Base-by-base conservation (phyloP, 2,888 invertebrate species). In the Mycogona germanica region DNA sequence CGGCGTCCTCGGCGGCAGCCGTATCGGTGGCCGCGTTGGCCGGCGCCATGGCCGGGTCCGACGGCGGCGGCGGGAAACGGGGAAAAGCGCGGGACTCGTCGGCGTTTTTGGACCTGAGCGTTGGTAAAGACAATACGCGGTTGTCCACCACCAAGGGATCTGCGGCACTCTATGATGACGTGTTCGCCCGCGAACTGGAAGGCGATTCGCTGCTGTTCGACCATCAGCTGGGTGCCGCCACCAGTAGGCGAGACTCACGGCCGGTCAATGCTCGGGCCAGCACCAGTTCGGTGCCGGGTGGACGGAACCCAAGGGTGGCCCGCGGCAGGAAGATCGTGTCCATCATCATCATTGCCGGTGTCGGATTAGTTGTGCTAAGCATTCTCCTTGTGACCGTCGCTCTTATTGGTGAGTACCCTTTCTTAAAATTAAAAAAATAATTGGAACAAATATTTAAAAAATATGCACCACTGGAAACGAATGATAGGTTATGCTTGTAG, bases 321-420 rank as follows among this genome's bases (percentile, higher is more conserved):
- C 14, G 53, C 4, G 35, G 53, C 4, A 46, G 29, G 12, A 53
- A 47, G 26, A 46, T 47, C n/a, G 53, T 53, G 9, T 47, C 53
- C 26, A 38, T 30, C 25, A 47, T 53, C 28, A 53, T 53, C 2
- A 53, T 53, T 37, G 40, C 28, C 2, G 46, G 23, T 7, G 47
- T 53, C 2, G 53, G 53, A 25, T 26, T 53, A 5, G 47, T 44
- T 7, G 53, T 53, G 14, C 28, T 53, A n/a, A 53, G 53, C 21
- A 23, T 53, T 1, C 35, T 53, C 3, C 19, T 53, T 6, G 53
- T 53, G 21, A 53, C 53, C 21, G 9, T 53, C 19, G 29, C 35
- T 21, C 21, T 48, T n/a, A n/a, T n/a, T n/a, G n/a, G n/a, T n/a
- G n/a, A n/a, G n/a, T n/a, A n/a, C n/a, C n/a, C n/a, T n/a, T n/a